A percentile compares a stretch with the other conserved stretches of the same genome.
Evolutionary conservation across 64 coral and sea anemone species (phyloP).

Genomic region (Stichodactyla mertensii): DNA sequence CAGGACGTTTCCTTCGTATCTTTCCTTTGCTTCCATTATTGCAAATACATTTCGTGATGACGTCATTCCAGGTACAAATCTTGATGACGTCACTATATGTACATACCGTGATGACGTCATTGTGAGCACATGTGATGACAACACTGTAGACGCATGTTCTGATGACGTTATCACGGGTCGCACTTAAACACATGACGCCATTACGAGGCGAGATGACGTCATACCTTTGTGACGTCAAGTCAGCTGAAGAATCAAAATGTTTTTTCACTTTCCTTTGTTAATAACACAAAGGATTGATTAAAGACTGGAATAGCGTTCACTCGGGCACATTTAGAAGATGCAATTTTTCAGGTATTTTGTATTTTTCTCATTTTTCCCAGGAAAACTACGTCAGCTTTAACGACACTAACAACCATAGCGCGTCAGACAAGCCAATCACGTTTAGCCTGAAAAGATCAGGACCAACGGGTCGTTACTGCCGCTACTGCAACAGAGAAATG

Average conservation of each 20-base stretch:
- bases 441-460: neutral
- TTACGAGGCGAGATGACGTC: no score
- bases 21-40: no score
- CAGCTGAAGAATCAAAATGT: no score
- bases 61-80: neutral
- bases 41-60: neutral
- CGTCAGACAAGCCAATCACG: neutral
- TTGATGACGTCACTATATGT: neutral
- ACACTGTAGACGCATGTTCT: neutral
- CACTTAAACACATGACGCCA: no score
- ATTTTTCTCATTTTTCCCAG: neutral
- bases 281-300: no score
- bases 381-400: neutral
- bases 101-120: neutral
- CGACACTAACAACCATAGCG: neutral
- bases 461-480: slow-evolving; percentile 2
- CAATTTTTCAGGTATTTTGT: neutral
- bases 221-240: no score
- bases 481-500: slow-evolving; percentile 46
- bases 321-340: no score
- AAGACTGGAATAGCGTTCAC: no score
- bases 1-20: no score
- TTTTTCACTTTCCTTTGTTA: no score
- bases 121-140: neutral
- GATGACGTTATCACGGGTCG: neutral